Evolutionary conservation across 2,113 vertebrate genomes (phyloP).

Genomic region (Lamprologus lemairii): DNA sequence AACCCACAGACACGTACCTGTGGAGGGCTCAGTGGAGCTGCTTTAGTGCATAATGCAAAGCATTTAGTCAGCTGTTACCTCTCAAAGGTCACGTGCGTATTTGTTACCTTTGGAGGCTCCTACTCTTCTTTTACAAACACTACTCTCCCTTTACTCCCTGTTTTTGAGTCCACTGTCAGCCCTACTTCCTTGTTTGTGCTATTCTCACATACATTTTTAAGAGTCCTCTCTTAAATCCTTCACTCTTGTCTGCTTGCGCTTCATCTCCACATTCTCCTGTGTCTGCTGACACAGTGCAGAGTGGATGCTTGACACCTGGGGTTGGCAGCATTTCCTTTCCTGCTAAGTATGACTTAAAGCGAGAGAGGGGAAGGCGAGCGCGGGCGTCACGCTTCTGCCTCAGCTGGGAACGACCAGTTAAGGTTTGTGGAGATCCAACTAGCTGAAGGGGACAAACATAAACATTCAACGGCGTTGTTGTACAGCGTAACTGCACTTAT

Average conservation of each 20-base stretch:
- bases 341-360: not conserved
- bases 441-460: not conserved
- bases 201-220: not conserved
- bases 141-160: not conserved
- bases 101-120: not conserved
- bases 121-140: not conserved
- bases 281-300: constrained; percentile 22
- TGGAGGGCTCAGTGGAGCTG: not conserved
- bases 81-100: not conserved
- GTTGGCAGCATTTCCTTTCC: constrained; percentile 2
- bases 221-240: not conserved
- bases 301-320: constrained; percentile 25
- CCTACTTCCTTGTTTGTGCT: not conserved
- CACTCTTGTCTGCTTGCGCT: not conserved
- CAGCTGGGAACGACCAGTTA: not conserved
- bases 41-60: not conserved
- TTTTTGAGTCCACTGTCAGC: not conserved
- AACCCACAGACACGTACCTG: not conserved
- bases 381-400: not conserved
- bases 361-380: not conserved
- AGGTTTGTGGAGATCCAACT: not conserved
- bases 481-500: not conserved
- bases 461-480: not conserved
- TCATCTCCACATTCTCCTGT: constrained; percentile 4
- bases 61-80: not conserved